Base-by-base conservation (phyloP, 2,113 vertebrate genomes). In the Perccottus glenii region DNA sequence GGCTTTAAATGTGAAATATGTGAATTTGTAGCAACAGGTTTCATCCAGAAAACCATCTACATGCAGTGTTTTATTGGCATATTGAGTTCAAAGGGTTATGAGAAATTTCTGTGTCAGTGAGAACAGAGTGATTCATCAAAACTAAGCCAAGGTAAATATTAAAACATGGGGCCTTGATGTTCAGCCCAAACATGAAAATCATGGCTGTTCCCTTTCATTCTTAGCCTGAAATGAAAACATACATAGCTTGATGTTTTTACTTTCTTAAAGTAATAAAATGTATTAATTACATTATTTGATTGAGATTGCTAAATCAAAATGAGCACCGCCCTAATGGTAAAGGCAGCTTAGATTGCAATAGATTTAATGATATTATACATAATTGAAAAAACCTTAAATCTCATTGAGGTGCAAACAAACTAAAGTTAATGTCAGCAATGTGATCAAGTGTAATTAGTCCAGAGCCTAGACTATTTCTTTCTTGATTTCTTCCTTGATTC, bases 51-150 rank as follows among this genome's bases (percentile, higher is more conserved):
- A 40, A 40, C 2, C 38, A 40, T 52, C 50, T 33, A 27, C 33
- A 52, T 33, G 12, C 38, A 40, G 5, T 8, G 8, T 40, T 40
- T 40, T 40, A 40, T 40, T 6, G 38, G 50, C 15, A 42, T 47
- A 4, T 64, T 56, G 49, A 63, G 33, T 55, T 73, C 4, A 70
- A 67, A 53, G 60, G 19, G 44, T 42, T 36, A 3, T 38, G 44
- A 64, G 63, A 66, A 71, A 66, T 68, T 38, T 60, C 33, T 33
- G 6, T 36, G 58, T 74, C 45, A 45, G 62, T 50, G 72, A 76
- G 66, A 73, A 60, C n/a, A 10, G 42, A 16, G 65, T 67, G 70
- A 73, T 69, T 71, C 60, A 81, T 60, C 61, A 46, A 35, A 33
- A 50, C 48, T 6, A 9, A 16, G 9, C 3, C n/a, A 49, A 49